Evolutionary conservation across 2,113 vertebrate species (phyloP).

Genomic region (Albula goreensis): DNA sequence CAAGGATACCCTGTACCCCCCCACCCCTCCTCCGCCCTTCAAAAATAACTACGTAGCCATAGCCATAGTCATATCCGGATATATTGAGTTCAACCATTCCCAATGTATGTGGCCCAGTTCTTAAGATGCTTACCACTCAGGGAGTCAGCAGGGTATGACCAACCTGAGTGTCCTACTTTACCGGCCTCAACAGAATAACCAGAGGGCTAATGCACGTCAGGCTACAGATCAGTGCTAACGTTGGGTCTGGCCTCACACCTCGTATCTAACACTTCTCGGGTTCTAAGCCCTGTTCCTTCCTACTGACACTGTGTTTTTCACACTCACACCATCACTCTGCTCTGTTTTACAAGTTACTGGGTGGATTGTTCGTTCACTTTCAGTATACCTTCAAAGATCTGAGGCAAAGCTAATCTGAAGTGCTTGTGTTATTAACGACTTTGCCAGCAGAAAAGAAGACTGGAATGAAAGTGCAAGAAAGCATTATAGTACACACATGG

Average conservation of each 20-base stretch:
- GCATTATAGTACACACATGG: neutral
- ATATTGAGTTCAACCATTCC: neutral
- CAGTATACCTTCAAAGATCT: neutral
- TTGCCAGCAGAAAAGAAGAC: neutral
- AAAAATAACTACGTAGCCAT: neutral
- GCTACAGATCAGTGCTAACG: neutral
- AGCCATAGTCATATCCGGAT: neutral
- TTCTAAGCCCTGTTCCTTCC: neutral
- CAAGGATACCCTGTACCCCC: neutral
- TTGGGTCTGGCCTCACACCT: neutral
- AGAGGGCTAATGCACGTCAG: neutral
- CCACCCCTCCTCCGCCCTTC: neutral
- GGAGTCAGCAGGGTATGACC: neutral
- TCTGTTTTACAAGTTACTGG: neutral
- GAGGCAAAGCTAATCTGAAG: neutral
- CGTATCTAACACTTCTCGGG: neutral
- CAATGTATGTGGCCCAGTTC: slow-evolving; percentile 14
- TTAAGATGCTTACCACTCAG: slow-evolving; percentile 3
- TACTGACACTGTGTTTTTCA: neutral
- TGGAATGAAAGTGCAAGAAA: too few relatives aligned
- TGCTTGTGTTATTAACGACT: neutral
- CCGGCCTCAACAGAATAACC: neutral
- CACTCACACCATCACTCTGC: neutral
- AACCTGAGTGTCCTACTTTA: slow-evolving; percentile 9
- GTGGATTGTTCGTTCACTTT: too few relatives aligned